phyloP scores from a whole-genome alignment of 1,140 invertebrate species.

The Varroa destructor region DNA sequence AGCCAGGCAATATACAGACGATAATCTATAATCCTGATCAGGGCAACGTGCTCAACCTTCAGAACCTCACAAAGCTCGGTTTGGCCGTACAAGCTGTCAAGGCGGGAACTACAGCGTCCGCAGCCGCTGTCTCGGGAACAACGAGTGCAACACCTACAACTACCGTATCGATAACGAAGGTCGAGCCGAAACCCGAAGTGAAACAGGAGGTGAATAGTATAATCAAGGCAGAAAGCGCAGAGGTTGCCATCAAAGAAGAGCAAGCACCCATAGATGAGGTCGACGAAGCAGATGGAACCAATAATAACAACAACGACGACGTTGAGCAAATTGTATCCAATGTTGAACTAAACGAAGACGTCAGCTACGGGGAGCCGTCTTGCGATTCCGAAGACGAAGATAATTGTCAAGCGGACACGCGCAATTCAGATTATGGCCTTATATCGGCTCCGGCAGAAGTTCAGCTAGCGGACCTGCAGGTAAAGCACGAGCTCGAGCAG shows the following conservation, averaged over 20 bases:
- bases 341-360: slow-evolving; percentile 13
- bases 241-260: not conserved
- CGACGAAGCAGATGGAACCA: not conserved
- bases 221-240: slow-evolving; percentile 7
- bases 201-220: slow-evolving; percentile 6
- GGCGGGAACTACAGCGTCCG: not conserved
- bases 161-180: slow-evolving; percentile 19
- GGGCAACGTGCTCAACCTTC: slow-evolving; percentile 2
- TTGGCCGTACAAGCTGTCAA: slow-evolving; percentile 6
- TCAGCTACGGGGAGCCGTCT: slow-evolving; percentile 12
- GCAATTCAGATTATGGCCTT: not conserved
- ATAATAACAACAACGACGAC: not conserved
- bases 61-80: slow-evolving; percentile 19
- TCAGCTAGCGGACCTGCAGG: slow-evolving; percentile 19
- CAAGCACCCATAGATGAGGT: not conserved
- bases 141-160: not conserved
- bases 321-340: slow-evolving; percentile 26
- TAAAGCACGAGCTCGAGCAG: slow-evolving; percentile 14
- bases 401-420: not conserved
- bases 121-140: not conserved
- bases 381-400: not conserved
- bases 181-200: slow-evolving; percentile 8
- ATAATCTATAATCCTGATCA: slow-evolving; percentile 23
- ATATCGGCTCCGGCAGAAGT: slow-evolving; percentile 16
- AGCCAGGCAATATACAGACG: slow-evolving; percentile 8